Base-by-base conservation (phyloP, 2,797 vertebrate species). In the Micropoecilia bifurca region DNA sequence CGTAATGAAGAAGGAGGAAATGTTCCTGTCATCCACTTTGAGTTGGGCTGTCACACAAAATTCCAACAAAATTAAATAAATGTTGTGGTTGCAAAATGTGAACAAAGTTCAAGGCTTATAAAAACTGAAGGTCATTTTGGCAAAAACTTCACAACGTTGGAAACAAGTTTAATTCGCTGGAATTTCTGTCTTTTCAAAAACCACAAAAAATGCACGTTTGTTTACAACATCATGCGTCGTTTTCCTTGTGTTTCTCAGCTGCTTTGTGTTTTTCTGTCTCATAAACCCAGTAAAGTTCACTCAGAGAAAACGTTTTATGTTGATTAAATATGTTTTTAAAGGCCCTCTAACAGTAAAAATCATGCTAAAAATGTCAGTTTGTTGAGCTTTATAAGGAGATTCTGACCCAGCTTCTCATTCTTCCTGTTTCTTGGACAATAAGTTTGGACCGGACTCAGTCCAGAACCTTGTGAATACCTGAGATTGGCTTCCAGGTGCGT, bases 401-500 rank as follows among this genome's bases (percentile, higher is more conserved):
- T 20, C 63, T 68, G 36, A 25, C 63, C 63, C 36, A 36, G 10
- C 63, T 10, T 36, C 63, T 41, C 63, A 28, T 71, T 43, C 22
- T 12, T 43, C 10, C 2, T 5, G 66, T 43, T 69, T 45, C 20
- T 1, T 39, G 63, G 3, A 4, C 36, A 41, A 3, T 66, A 39
- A 0, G 39, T 68, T 41, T 41, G 7, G 20, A 43, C 10, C 25
- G 79, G 88, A 91, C 89, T 92, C 74, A 77, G 28, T 71, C 47
- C 72, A 78, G 86, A 76, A 84, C 75, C 88, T 87, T 83, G 87
- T 84, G 80, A 90, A 78, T 47, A 83, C 87, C 91, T 92, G 89
- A 85, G 87, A 89, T 85, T 88, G 89, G 92, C 91, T 92, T 91
- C 75, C 80, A 87, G 88, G 36, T 77, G 71, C 78, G 78, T 79